Evolutionary conservation across 2,797 vertebrate species (phyloP).

Genomic region (Schizothorax lantsangensis): DNA sequence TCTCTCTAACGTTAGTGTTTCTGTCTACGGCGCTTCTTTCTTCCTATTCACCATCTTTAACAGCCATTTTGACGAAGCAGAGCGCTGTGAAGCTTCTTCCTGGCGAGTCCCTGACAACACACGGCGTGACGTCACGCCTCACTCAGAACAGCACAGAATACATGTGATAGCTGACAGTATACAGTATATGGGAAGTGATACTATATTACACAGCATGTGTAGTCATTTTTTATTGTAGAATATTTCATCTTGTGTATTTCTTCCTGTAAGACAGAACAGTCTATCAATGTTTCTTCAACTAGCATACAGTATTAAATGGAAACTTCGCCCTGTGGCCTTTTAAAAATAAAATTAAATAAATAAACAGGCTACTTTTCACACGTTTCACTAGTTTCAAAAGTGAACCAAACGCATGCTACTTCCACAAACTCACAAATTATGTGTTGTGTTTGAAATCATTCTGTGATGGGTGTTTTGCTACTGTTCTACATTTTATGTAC

Average conservation of each 20-base stretch:
- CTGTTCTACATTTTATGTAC: not conserved
- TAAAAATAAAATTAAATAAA: not conserved
- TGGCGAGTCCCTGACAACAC: slow-evolving; percentile 39
- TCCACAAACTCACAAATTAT: not conserved
- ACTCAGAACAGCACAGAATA: not conserved
- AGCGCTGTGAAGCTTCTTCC: slow-evolving; percentile 25
- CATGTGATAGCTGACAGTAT: not conserved
- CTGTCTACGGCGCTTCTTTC: not conserved
- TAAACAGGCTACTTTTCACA: not conserved
- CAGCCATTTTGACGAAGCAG: slow-evolving; percentile 62
- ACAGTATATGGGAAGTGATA: not conserved
- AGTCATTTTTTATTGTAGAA: not conserved
- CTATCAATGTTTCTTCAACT: not conserved
- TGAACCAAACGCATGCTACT: not conserved
- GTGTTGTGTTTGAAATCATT: not conserved
- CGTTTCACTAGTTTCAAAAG: not conserved
- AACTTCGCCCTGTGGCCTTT: not conserved
- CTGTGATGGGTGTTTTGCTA: not conserved
- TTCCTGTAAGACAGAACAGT: not conserved
- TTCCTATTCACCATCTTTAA: slow-evolving; percentile 60
- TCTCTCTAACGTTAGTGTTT: not conserved
- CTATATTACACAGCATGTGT: not conserved
- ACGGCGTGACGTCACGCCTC: slow-evolving; percentile 55
- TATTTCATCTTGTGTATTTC: not conserved
- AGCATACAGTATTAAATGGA: not conserved